These are phyloP conservation scores for Leptestheria dahalacensis DNA, from an alignment of 1,140 invertebrate species.

Conservation along the genomic window DNA sequence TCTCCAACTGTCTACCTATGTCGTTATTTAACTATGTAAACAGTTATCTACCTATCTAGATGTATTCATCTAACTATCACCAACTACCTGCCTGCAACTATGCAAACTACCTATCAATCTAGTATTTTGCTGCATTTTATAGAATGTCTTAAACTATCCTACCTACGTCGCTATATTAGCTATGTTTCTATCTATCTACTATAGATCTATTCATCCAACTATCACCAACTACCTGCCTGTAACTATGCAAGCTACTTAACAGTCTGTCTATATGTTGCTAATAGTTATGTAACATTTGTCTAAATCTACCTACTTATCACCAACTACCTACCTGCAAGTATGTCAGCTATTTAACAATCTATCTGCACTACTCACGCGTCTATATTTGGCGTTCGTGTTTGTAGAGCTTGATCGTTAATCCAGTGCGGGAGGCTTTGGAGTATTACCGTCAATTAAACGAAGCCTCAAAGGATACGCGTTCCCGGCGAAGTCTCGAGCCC, in stretches of 20 bases:
- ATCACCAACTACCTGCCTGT: not conserved
- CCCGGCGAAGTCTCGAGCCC: constrained; percentile 40
- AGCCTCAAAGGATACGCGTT: constrained; percentile 41
- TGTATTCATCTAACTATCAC: too few species aligned
- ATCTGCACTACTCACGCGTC: too few species aligned
- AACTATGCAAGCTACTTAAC: too few species aligned
- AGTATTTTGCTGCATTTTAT: too few species aligned
- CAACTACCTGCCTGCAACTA: too few species aligned
- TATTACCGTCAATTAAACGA: constrained; percentile 48
- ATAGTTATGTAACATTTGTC: not conserved
- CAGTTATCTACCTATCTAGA: too few species aligned
- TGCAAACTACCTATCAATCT: too few species aligned
- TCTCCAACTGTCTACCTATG: too few species aligned
- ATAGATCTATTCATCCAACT: too few species aligned
- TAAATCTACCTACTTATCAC: not conserved
- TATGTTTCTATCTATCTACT: not conserved
- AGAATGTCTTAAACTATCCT: too few species aligned
- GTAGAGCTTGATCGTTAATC: constrained; percentile 42
- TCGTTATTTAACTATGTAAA: too few species aligned
- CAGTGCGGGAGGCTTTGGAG: constrained; percentile 43
- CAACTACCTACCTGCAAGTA: not conserved
- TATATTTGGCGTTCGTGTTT: not conserved
- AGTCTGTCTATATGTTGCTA: too few species aligned
- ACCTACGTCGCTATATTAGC: not conserved
- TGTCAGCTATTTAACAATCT: not conserved